Percentiles rank a stretch among this genome's conserved stretches.
Evolutionary conservation across 2,797 vertebrate species (phyloP).

Genomic region (Tenualosa ilisha): DNA sequence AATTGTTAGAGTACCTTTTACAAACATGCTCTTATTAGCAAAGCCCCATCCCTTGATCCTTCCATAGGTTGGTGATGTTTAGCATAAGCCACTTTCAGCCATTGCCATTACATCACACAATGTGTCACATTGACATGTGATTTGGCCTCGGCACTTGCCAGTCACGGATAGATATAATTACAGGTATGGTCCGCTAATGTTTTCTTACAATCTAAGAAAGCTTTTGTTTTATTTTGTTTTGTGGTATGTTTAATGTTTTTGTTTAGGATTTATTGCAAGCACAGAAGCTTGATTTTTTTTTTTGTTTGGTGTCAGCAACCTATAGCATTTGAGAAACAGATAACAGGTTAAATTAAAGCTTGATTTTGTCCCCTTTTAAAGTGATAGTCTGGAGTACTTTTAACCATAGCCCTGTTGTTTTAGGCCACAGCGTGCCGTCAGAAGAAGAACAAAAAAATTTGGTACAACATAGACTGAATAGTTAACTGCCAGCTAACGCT

Average conservation of each 20-base stretch:
- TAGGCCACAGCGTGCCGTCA: no score
- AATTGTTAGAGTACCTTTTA: not conserved
- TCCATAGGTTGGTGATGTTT: slow-evolving; percentile 24
- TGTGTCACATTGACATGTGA: slow-evolving; percentile 30
- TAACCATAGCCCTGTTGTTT: no score
- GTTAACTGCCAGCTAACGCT: no score
- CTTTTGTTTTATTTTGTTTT: slow-evolving; percentile 43
- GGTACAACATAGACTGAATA: no score
- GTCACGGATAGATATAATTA: slow-evolving; percentile 27
- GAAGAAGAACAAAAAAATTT: no score
- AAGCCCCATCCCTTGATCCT: not conserved
- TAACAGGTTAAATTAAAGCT: slow-evolving; percentile 29
- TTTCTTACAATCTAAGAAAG: slow-evolving; percentile 41
- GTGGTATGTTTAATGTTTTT: slow-evolving; percentile 11
- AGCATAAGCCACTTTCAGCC: slow-evolving; percentile 31
- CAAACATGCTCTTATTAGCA: not conserved
- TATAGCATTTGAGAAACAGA: slow-evolving; percentile 17
- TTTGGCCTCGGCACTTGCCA: slow-evolving; percentile 39
- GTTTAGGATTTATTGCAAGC: slow-evolving; percentile 78
- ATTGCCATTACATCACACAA: slow-evolving; percentile 38
- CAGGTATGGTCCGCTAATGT: not conserved
- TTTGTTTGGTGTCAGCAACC: slow-evolving; percentile 32
- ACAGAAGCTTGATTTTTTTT: slow-evolving; percentile 79
- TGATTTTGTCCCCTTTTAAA: slow-evolving; percentile 47
- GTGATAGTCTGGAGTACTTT: no score